A percentile compares a stretch with the other conserved stretches of the same genome.
Conservation (phyloP, 2,888 invertebrate species). For the Dinocampus coccinellae region DNA sequence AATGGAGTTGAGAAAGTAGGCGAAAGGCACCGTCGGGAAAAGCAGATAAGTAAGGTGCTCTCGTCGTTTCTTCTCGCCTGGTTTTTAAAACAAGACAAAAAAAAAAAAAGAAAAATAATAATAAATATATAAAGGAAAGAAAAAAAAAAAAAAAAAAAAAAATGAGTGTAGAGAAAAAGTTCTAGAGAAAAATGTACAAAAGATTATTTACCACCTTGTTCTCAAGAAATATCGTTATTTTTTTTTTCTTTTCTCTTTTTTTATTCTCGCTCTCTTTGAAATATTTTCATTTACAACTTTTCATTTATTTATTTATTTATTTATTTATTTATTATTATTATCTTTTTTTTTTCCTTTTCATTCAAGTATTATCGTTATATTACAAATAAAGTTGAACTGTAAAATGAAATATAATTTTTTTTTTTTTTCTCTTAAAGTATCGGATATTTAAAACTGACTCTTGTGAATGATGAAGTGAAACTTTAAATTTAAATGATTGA, state of each 20-base stretch:
- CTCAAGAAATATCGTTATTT: neutral
- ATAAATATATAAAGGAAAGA: too few species aligned
- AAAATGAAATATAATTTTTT: too few species aligned
- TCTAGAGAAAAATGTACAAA: slow-evolving; percentile 5
- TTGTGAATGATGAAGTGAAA: slow-evolving; percentile 1
- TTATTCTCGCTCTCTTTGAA: neutral
- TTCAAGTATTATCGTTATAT: neutral
- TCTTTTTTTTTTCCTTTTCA: too few species aligned
- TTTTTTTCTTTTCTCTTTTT: neutral
- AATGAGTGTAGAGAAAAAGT: neutral
- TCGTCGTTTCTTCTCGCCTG: slow-evolving; percentile 15
- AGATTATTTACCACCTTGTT: slow-evolving; percentile 16
- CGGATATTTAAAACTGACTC: too few species aligned
- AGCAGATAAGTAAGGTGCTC: slow-evolving; percentile 27
- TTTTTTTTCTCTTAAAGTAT: too few species aligned
- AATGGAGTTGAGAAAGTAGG: slow-evolving; percentile 45
- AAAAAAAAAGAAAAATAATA: neutral
- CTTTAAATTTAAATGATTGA: neutral
- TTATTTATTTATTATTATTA: too few species aligned
- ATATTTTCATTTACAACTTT: neutral
- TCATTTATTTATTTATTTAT: too few species aligned
- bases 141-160: slow-evolving; percentile 10
- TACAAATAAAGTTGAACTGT: too few species aligned
- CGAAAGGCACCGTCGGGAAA: slow-evolving; percentile 31
- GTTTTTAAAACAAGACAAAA: slow-evolving; percentile 3